These are phyloP conservation scores for Uropsilus gracilis DNA, from an alignment of 2,113 vertebrate species.

Conservation along the genomic window DNA sequence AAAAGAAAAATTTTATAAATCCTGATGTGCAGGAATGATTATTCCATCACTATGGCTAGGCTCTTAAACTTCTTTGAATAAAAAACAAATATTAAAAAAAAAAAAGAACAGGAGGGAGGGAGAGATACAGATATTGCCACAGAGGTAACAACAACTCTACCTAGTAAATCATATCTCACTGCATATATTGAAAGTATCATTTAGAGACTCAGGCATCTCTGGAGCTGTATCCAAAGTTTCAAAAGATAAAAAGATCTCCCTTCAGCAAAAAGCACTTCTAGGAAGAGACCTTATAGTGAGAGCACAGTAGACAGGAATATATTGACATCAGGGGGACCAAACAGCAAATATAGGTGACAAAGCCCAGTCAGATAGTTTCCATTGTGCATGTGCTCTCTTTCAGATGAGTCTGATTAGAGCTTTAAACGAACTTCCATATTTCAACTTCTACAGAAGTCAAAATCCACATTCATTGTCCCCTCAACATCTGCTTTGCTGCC, in stretches of 20 bases:
- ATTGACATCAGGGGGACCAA: neutral
- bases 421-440: neutral
- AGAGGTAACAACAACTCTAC: accelerated
- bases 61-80: neutral
- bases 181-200: neutral
- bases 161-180: neutral
- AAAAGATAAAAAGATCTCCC: neutral
- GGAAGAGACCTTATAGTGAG: neutral
- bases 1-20: neutral
- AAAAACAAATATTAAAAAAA: neutral
- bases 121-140: accelerated
- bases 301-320: accelerated
- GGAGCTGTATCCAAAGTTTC: neutral
- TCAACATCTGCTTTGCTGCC: neutral
- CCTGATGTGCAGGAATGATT: neutral
- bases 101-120: accelerated
- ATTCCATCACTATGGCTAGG: neutral
- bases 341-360: neutral
- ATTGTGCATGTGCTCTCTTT: neutral
- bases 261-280: neutral
- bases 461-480: neutral
- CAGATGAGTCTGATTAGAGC: neutral
- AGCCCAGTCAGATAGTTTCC: neutral
- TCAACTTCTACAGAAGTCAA: neutral
- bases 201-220: neutral